Evolutionary conservation across 2,797 vertebrate genomes (phyloP).

Genomic region (Ceryle rudis): DNA sequence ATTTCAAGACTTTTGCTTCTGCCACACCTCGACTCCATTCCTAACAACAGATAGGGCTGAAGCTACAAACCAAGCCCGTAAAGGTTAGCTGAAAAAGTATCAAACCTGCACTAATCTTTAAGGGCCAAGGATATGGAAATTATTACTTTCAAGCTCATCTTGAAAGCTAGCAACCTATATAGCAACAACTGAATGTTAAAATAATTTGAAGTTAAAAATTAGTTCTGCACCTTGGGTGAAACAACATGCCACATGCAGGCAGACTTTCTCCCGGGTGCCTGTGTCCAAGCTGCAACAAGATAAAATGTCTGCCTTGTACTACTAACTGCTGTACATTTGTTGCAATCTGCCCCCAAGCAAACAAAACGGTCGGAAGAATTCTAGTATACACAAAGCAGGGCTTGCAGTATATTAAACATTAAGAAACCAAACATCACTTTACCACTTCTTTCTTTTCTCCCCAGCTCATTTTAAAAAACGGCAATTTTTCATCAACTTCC

Average conservation of each 20-base stretch:
- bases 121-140: not conserved
- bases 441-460: not conserved
- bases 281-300: not conserved
- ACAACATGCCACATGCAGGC: not conserved
- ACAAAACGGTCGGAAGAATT: not conserved
- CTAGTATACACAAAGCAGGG: not conserved
- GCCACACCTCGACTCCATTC: not conserved
- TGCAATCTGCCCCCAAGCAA: not conserved
- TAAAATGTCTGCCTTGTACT: not conserved
- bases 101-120: not conserved
- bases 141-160: not conserved
- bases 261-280: not conserved
- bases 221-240: not conserved
- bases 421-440: not conserved
- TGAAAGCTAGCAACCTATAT: not conserved
- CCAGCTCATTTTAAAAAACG: not conserved
- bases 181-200: not conserved
- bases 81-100: not conserved
- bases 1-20: not conserved
- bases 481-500: not conserved
- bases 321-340: not conserved
- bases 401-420: not conserved
- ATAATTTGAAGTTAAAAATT: not conserved
- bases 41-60: not conserved
- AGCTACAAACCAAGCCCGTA: not conserved